phyloP scores from a whole-genome alignment of 53 echinoderm and acorn worm species.

The Hippasteria phrygiana region DNA sequence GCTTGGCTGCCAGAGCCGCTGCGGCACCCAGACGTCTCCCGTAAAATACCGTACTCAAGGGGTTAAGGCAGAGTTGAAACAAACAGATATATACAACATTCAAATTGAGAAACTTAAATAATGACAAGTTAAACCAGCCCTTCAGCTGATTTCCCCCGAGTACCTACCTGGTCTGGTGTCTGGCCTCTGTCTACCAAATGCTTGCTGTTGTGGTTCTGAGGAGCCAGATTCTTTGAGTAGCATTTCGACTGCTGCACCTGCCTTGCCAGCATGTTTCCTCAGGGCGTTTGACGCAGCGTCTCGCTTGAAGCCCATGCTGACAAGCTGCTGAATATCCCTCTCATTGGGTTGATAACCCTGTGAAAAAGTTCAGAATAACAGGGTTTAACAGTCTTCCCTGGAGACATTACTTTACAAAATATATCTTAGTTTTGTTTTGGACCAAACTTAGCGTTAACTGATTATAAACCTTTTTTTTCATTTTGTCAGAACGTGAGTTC shows the following conservation, averaged over 20 bases:
- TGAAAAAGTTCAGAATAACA: neutral
- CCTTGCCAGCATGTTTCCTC: slow-evolving; percentile 84
- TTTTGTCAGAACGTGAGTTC: no score
- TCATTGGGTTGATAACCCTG: slow-evolving; percentile 85
- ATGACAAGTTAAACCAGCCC: no score
- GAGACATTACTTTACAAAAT: no score
- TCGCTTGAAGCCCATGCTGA: slow-evolving; percentile 86
- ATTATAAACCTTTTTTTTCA: no score
- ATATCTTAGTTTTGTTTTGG: no score
- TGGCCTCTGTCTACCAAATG: slow-evolving; percentile 24
- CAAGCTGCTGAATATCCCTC: slow-evolving; percentile 74
- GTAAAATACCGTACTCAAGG: no score
- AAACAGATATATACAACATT: no score
- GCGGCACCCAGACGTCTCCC: no score
- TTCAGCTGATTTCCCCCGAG: neutral
- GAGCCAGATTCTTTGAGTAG: slow-evolving; percentile 52
- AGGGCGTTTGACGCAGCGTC: slow-evolving; percentile 82
- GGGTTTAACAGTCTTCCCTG: neutral
- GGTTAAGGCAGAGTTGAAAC: no score
- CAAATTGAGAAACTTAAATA: no score
- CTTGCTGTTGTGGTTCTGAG: slow-evolving; percentile 27
- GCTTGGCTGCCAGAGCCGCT: no score
- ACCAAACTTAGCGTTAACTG: no score
- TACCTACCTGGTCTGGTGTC: slow-evolving; percentile 54
- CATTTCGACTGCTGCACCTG: slow-evolving; percentile 82